Evolutionary conservation across 2,888 invertebrate species (phyloP).

Genomic region (Lucinisca nassula): DNA sequence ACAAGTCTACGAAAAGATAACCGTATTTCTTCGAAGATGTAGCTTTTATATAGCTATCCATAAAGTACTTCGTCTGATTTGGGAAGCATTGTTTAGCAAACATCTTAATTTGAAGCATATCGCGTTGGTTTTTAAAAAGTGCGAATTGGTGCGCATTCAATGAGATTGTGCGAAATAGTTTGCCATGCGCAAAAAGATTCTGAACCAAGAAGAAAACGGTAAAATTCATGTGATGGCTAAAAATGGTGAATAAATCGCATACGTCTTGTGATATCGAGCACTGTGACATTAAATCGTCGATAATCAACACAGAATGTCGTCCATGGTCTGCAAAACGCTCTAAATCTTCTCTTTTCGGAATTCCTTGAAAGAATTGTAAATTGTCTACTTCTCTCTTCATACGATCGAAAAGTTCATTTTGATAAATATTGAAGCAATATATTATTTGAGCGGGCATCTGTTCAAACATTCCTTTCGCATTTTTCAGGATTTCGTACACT

Average conservation of each 20-base stretch:
- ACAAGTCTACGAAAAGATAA: constrained; percentile 16
- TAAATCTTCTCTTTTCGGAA: background rate
- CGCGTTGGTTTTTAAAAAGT: constrained; percentile 51
- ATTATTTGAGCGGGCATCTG: too few species aligned
- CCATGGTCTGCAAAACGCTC: background rate
- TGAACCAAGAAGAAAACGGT: constrained; percentile 21
- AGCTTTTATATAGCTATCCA: constrained; percentile 53
- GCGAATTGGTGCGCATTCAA: constrained; percentile 53
- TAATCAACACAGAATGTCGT: constrained; percentile 26
- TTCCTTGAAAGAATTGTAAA: constrained; percentile 1
- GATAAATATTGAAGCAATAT: too few species aligned
- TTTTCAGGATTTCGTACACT: too few species aligned
- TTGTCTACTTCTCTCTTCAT: background rate
- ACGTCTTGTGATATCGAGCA: constrained; percentile 10
- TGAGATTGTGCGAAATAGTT: constrained; percentile 36
- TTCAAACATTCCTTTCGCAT: too few species aligned
- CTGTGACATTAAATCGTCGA: constrained; percentile 50
- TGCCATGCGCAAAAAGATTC: constrained; percentile 42
- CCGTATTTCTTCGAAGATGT: constrained; percentile 14
- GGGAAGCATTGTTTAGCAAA: constrained; percentile 61
- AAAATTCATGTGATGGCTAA: constrained; percentile 42
- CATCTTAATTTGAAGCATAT: constrained; percentile 51
- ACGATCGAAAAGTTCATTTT: too few species aligned
- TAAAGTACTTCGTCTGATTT: constrained; percentile 49
- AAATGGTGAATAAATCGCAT: constrained; percentile 38